Percentiles rank a stretch among this genome's conserved stretches.
Conservation (phyloP, 2,113 vertebrate species). For the Callipepla squamata region DNA sequence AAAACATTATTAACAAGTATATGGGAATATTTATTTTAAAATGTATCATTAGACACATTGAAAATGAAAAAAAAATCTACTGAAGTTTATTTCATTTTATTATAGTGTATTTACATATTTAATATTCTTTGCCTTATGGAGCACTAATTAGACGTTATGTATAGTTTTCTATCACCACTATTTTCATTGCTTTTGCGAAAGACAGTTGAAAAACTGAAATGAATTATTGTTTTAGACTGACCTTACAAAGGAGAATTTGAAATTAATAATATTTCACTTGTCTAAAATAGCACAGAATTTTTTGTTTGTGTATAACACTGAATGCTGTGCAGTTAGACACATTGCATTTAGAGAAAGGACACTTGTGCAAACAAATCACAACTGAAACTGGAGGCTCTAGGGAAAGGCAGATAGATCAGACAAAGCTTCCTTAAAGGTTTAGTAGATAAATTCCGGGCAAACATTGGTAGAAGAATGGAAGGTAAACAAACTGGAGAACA, state of each 20-base stretch:
- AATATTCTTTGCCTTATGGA: neutral
- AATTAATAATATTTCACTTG: neutral
- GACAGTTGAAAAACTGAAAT: neutral
- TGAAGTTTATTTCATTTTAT: slow-evolving; percentile 4
- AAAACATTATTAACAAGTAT: neutral
- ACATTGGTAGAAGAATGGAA: neutral
- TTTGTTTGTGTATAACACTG: neutral
- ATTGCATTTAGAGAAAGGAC: neutral
- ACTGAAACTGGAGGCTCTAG: neutral
- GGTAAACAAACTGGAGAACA: neutral
- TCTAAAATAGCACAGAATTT: neutral
- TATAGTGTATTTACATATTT: neutral
- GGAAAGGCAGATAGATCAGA: neutral
- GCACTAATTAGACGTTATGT: neutral
- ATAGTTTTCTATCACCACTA: neutral
- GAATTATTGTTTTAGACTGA: slow-evolving; percentile 3
- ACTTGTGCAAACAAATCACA: neutral
- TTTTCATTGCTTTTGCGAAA: neutral
- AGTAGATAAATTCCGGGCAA: neutral
- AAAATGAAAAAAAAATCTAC: slow-evolving; percentile 39
- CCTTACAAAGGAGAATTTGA: neutral
- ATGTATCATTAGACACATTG: neutral
- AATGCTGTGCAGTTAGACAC: neutral
- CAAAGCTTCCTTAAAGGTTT: neutral
- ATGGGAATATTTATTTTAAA: neutral